Evolutionary conservation across 1,140 invertebrate genomes (phyloP).

Genomic region (Drosophila sp.): DNA sequence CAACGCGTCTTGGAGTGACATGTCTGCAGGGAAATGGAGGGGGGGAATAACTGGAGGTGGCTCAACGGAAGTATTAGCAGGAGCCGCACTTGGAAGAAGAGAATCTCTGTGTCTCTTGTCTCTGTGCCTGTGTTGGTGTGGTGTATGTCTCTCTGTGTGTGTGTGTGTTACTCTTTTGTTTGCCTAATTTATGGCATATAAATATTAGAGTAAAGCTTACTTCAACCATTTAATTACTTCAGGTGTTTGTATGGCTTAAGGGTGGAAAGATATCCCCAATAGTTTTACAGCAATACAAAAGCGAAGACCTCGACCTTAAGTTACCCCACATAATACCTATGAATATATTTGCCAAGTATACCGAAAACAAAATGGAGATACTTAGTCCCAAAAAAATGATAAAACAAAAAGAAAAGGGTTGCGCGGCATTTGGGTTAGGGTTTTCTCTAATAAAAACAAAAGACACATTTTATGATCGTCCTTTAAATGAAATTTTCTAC

Average conservation of each 20-base stretch:
- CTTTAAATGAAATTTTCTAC: too few relatives aligned
- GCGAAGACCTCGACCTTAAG: not conserved
- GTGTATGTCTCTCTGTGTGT: constrained; percentile 23
- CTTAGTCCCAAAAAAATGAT: too few relatives aligned
- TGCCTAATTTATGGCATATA: constrained; percentile 78
- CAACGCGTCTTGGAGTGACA: constrained; percentile 61
- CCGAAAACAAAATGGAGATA: too few relatives aligned
- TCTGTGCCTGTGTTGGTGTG: not conserved
- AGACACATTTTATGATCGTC: too few relatives aligned
- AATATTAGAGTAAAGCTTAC: constrained; percentile 73
- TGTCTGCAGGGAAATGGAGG: not conserved
- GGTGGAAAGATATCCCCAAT: not conserved
- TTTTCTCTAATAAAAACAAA: too few relatives aligned
- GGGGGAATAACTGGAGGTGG: not conserved
- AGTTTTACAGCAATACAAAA: not conserved
- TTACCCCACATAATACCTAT: not conserved
- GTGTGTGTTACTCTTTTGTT: constrained; percentile 53
- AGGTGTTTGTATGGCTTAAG: constrained; percentile 52
- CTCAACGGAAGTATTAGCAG: constrained; percentile 9
- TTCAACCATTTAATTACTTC: constrained; percentile 78
- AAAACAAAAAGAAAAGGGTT: too few relatives aligned
- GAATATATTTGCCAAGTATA: too few relatives aligned
- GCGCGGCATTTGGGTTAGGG: too few relatives aligned
- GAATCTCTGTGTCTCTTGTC: not conserved
- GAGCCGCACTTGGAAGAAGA: not conserved